A percentile compares a stretch with the other conserved stretches of the same genome.
Evolutionary conservation across 2,797 vertebrate genomes (phyloP).

Genomic region (Microctenopoma lineatum): DNA sequence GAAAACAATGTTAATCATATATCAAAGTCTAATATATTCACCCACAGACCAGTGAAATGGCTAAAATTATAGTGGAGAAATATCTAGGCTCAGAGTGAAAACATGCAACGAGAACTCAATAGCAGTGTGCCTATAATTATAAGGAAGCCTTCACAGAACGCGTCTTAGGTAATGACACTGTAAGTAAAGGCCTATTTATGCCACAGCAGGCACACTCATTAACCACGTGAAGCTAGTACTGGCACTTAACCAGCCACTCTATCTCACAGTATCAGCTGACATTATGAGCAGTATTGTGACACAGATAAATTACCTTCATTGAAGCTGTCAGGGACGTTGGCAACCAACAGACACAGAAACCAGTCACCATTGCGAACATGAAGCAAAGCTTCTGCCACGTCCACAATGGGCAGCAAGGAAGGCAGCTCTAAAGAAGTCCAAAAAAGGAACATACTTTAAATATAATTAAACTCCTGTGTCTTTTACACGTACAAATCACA

Average conservation of each 20-base stretch:
- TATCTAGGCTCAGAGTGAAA: constrained; percentile 13
- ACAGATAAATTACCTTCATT: constrained; percentile 88
- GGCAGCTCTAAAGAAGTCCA: constrained; percentile 87
- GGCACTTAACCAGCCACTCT: constrained; percentile 45
- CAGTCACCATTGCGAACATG: constrained; percentile 96
- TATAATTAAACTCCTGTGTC: no score
- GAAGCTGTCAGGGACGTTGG: constrained; percentile 98
- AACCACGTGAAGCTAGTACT: constrained; percentile 28
- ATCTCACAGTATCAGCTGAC: constrained; percentile 27
- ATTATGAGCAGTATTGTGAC: constrained; percentile 19
- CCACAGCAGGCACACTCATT: constrained; percentile 20
- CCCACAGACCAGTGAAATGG: constrained; percentile 18
- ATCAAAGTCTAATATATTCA: constrained; percentile 53
- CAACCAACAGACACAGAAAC: constrained; percentile 97
- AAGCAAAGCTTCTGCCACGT: constrained; percentile 95
- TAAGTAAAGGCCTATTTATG: constrained; percentile 12
- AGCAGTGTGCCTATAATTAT: constrained; percentile 15
- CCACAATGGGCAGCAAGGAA: constrained; percentile 93
- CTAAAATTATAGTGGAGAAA: constrained; percentile 32
- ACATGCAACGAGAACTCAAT: constrained; percentile 16
- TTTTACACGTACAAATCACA: not conserved
- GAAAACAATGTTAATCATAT: constrained; percentile 61
- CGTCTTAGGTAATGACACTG: constrained; percentile 1
- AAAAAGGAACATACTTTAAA: not conserved
- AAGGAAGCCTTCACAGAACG: constrained; percentile 15